Percentiles rank a stretch among this genome's conserved stretches.
phyloP scores from a whole-genome alignment of 2,888 invertebrate species.

The Drosophila yooni region DNA sequence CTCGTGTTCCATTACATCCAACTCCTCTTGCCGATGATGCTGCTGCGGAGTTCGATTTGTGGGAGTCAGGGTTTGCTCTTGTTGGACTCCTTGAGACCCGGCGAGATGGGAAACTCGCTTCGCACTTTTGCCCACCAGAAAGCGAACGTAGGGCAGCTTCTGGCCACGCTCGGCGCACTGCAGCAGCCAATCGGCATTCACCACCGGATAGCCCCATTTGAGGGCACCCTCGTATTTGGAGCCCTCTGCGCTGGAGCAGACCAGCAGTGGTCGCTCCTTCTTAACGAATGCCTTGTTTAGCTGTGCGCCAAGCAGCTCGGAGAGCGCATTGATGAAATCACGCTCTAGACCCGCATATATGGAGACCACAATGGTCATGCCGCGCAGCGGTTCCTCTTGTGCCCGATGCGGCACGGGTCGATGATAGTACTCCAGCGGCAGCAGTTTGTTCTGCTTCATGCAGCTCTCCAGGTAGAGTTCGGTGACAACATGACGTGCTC shows the following conservation, averaged over 20 bases:
- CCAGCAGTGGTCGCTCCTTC: conserved; percentile 91
- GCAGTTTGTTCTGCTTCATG: conserved; percentile 86
- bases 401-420: conserved; percentile 87
- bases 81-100: conserved; percentile 46
- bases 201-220: conserved; percentile 94
- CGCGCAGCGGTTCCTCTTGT: conserved; percentile 86
- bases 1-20: conserved; percentile 19
- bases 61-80: conserved; percentile 19
- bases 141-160: conserved; percentile 86
- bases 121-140: conserved; percentile 87
- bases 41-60: background rate
- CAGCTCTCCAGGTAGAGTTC: conserved; percentile 84
- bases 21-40: background rate
- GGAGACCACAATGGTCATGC: conserved; percentile 92
- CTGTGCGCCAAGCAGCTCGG: conserved; percentile 90
- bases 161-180: conserved; percentile 87
- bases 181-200: conserved; percentile 91
- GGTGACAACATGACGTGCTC: conserved; percentile 81
- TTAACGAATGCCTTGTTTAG: conserved; percentile 89
- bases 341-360: conserved; percentile 91
- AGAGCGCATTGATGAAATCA: conserved; percentile 89
- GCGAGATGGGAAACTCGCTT: conserved; percentile 77
- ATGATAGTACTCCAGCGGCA: conserved; percentile 90
- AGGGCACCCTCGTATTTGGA: conserved; percentile 93
- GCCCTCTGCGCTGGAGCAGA: conserved; percentile 90